These are phyloP conservation scores for Lepisosteus oculatus DNA, from an alignment of 2,113 vertebrate genomes.

Conservation along the genomic window DNA sequence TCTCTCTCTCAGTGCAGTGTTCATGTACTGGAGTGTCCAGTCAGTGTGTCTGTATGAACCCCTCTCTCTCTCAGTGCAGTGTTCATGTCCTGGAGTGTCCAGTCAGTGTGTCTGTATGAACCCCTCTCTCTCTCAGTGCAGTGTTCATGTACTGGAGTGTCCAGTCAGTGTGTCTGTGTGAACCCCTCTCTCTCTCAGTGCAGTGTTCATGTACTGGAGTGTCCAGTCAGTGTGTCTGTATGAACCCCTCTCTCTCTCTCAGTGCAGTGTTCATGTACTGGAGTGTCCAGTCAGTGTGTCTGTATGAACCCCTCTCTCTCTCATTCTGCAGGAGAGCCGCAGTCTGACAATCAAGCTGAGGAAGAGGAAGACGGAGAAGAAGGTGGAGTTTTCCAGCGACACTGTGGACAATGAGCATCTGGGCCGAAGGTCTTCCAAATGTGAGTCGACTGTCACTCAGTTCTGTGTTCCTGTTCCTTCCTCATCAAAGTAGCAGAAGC, in stretches of 20 bases:
- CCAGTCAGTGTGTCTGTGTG: no score
- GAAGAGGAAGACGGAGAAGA: constrained; percentile 89
- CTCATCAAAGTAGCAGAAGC: background rate
- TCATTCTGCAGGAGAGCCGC: constrained; percentile 72
- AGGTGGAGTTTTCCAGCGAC: constrained; percentile 90
- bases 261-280: no score
- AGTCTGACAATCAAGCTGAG: constrained; percentile 86
- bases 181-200: no score
- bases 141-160: no score
- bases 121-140: no score
- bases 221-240: background rate
- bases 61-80: no score
- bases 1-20: constrained; percentile 41
- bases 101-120: background rate
- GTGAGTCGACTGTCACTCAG: constrained; percentile 56
- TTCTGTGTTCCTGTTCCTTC: background rate
- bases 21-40: no score
- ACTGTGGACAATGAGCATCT: constrained; percentile 90
- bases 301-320: no score
- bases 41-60: no score
- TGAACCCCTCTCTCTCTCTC: no score
- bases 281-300: no score
- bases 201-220: background rate
- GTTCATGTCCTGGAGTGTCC: background rate
- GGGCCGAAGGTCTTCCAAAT: constrained; percentile 87